phyloP scores from a whole-genome alignment of 2,888 invertebrate genomes.

The Eremobia ochroleuca region DNA sequence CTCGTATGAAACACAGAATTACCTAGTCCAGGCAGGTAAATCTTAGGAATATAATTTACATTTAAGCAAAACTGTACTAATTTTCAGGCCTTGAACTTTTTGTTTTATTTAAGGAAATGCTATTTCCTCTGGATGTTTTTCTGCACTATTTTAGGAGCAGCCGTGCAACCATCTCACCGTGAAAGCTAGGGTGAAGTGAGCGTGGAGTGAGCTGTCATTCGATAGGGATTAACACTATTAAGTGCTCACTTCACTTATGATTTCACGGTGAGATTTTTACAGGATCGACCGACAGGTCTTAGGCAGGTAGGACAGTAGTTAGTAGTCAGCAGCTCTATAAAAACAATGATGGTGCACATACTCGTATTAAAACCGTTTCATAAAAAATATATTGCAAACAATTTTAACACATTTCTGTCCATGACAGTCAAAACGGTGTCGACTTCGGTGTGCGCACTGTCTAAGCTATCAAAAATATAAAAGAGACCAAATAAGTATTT shows the following conservation, averaged over 20 bases:
- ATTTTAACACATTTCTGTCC: background rate
- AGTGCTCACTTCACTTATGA: no score
- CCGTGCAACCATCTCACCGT: no score
- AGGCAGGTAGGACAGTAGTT: background rate
- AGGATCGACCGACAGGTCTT: no score
- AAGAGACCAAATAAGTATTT: slow-evolving; percentile 58
- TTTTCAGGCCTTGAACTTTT: background rate
- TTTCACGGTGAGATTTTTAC: no score
- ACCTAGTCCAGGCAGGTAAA: no score
- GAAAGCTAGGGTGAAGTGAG: no score
- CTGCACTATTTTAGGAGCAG: background rate
- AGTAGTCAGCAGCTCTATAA: background rate
- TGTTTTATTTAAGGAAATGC: background rate
- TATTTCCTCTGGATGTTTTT: background rate
- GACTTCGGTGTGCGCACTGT: background rate
- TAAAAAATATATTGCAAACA: background rate
- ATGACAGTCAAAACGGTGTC: background rate
- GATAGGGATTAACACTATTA: no score
- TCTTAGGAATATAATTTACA: no score
- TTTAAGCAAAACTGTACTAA: no score
- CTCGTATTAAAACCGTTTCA: background rate
- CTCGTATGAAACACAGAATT: no score
- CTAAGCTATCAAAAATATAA: slow-evolving; percentile 44
- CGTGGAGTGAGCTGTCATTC: no score
- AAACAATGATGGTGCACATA: background rate